Evolutionary conservation across 2,797 vertebrate species (phyloP).

Genomic region (Catamblyrhynchus diadema): DNA sequence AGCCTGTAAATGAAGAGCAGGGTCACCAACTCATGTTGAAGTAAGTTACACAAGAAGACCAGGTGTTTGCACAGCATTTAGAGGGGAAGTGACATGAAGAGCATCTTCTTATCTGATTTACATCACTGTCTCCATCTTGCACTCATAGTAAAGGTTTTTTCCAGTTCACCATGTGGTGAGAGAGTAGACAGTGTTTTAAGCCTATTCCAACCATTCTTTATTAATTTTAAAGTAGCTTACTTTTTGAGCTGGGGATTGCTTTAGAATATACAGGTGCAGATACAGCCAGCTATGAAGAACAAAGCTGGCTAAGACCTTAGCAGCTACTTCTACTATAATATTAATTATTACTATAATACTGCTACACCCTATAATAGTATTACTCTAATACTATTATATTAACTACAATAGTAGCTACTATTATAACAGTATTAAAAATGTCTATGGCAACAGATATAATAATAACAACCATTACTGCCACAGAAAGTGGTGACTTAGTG

Average conservation of each 20-base stretch:
- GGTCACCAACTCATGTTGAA: not conserved
- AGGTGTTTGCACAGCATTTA: not conserved
- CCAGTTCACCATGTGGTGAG: not conserved
- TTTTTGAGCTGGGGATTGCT: not conserved
- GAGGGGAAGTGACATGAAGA: not conserved
- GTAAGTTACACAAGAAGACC: not conserved
- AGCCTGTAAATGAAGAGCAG: not conserved
- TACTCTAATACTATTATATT: not conserved
- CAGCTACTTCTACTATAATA: not conserved
- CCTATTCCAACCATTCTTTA: not conserved
- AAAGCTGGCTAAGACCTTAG: not conserved
- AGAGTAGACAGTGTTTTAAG: not conserved
- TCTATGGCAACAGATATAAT: not conserved
- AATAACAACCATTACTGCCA: not conserved
- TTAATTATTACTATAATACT: not conserved
- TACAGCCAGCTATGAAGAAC: not conserved
- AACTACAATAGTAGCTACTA: not conserved
- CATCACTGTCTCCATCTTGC: not conserved
- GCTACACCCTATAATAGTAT: not conserved
- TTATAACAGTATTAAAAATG: slow-evolving; percentile 9
- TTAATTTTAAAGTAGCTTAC: not conserved
- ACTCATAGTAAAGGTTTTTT: not conserved
- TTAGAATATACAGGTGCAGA: not conserved
- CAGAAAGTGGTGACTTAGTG: not conserved
- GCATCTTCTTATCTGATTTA: not conserved